Evolutionary conservation across 2,113 vertebrate species (phyloP), one percentile per base, ranked within the genome.

Genomic region (Pithys albifrons): DNA sequence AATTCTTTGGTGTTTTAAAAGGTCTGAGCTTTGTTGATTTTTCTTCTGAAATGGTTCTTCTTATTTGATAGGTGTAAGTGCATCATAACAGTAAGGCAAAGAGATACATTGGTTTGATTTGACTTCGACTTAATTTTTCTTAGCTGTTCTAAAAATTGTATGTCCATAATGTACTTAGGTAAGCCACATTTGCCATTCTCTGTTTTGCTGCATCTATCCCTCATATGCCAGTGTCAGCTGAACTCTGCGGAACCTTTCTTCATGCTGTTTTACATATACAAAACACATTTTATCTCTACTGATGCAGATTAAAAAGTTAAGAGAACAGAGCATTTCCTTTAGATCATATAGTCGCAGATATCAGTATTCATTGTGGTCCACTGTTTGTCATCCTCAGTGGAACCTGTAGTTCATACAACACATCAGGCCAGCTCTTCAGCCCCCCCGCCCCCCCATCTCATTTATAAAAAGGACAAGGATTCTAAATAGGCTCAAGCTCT

Each of bases 391-490:
- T 45, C 29, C 64, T 73, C 51, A 62, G 18, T 19, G 17, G 41
- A 79, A 52, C 4, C 8, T 61, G 33, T 59, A 95, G 64, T 46
- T 85, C 25, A 27, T 37, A 18, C 51, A 93, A 43, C 31, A 41
- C 85, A 73, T 73, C 24, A 55, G 54, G 66, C 19, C 39, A 92
- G 24, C 33, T 92, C 64, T 78, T 94, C 70, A 76, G 16, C 24
- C 24, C 19, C 19, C 95, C 45, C 24, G 23, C 19, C 19, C 95
- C 45, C 37, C 65, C 78, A 80, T 64, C 24, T 65, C 29, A 22
- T 83, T 93, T 92, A 71, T 74, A 86, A 92, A 96, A 43, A 91
- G 67, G 43, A 85, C 41, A 90, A 80, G 81, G 51, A 49, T 71
- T 96, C 78, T 72, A 89, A 57, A 81, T 10, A 45, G 89, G 46